Evolutionary conservation across 1,140 invertebrate genomes (phyloP), one percentile per base, ranked within the genome.

Genomic region (Cherax destructor): DNA sequence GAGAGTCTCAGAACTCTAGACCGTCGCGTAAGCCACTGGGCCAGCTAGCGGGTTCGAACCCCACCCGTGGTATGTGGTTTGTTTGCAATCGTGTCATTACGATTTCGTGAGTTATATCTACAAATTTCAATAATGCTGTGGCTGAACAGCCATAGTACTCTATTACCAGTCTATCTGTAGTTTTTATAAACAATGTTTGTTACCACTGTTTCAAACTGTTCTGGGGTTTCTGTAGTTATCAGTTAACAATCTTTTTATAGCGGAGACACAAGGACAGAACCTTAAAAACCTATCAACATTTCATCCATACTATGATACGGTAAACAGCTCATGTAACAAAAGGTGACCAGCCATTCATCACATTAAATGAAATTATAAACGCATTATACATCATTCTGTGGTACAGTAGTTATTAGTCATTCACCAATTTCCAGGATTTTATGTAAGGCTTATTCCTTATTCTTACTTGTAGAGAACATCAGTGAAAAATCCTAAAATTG

Each of bases 201-300:
- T 56, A 56, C 30, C 30, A 41, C 30, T 41, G 30, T 2, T 41
- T 56, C 52, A 6, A 56, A 56, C 52, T 56, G 69, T 74, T 65
- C 83, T 74, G 49, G 69, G 61, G 69, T 74, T 72, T n/a, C 47
- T 50, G 41, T 50, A 85, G 41, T 85, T 47, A 85, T 85, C 83
- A 85, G 16, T 85, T 21, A 85, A 74, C 83, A 74, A 74, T 30
- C 6, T 74, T 6, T 74, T 74, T 74, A 30, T 74, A 30, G 6
- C 6, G 3, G n/a, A 74, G 69, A 74, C 69, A 18, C 52, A 83
- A 52, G 81, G 81, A 41, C 47, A 85, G 76, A 91, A 86, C 89
- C 76, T 91, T 91, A 85, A 91, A 91, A 91, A 91, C 69, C 88
- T 91, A 91, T 91, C 83, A 88, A 88, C 86, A 80, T 79, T 91